Evolutionary conservation across 2,888 invertebrate genomes (phyloP), one percentile per base, ranked within the genome.

Genomic region (Melinaea marsaeus): DNA sequence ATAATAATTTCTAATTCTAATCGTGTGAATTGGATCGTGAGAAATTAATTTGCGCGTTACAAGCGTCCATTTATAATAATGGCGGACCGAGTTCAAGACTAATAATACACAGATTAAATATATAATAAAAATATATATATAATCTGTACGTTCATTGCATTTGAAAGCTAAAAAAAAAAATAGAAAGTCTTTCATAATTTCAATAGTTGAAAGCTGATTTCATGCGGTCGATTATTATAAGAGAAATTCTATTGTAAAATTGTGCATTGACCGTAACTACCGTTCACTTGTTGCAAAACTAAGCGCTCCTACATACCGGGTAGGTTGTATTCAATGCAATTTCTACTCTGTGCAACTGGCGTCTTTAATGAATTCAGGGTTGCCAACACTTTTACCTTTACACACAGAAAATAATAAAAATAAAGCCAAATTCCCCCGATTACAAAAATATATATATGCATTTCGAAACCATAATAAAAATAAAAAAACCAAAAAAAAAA

Each of bases 171-270:
- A 37, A 37, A 37, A 7, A 4, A n/a, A 48, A n/a, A 9, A 2
- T 32, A 64, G 64, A 61, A 61, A 57, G 60, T 61, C 34, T 60
- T 54, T 47, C 51, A 51, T 32, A 11, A 37, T 46, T 55, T 61
- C 61, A 57, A 63, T 60, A 63, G 5, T 7, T 33, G 7, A 9
- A 60, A 57, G 46, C 60, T 51, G 46, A 63, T 62, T 13, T 11
- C 33, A 62, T 22, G 34, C 51, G 34, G 51, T 51, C 51, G 22
- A 9, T 32, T 11, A 58, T 45, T 42, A 60, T 11, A 61, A 58
- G 58, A 61, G 64, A 64, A 61, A 64, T 58, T 58, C 61, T 55
- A 61, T 64, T 64, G 61, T 64, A 58, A 64, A 64, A 61, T 58
- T 64, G 61, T 48, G 58, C 64, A 48, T 56, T 64, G 64, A 64